Evolutionary conservation across 37 sponge, comb jelly and placozoan species (phyloP).

Genomic region (Spongilla lacustris): DNA sequence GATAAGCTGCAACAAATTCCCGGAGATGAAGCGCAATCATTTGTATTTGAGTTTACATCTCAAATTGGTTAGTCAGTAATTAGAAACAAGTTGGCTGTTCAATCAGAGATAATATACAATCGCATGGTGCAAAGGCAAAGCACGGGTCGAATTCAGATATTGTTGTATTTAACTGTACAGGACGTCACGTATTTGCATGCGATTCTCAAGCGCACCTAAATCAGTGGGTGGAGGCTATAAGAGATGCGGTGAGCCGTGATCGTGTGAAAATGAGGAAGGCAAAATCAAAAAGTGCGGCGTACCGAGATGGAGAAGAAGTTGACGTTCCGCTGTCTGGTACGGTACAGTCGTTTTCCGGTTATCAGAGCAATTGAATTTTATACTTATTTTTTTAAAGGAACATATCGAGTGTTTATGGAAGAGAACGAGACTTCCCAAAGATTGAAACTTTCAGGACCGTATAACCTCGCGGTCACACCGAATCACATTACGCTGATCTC

Average conservation of each 20-base stretch:
- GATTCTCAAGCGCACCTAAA: slow-evolving; percentile 58
- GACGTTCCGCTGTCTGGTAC: neutral
- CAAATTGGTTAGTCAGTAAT: slow-evolving; percentile 44
- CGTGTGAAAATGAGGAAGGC: slow-evolving; percentile 15
- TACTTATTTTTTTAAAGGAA: slow-evolving; percentile 6
- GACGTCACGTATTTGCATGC: slow-evolving; percentile 69
- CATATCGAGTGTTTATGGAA: slow-evolving; percentile 49
- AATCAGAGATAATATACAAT: no score
- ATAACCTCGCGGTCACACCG: slow-evolving; percentile 38
- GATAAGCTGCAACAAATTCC: slow-evolving; percentile 22
- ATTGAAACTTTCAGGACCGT: slow-evolving; percentile 43
- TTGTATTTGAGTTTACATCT: slow-evolving; percentile 68
- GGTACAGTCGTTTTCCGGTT: no score
- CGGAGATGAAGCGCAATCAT: slow-evolving; percentile 55
- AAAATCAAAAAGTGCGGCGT: slow-evolving; percentile 9
- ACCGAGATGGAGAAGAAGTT: neutral
- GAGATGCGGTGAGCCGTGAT: slow-evolving; percentile 54
- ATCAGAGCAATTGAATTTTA: neutral
- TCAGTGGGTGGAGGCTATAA: slow-evolving; percentile 55
- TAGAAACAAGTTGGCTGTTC: no score
- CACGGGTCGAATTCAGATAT: no score
- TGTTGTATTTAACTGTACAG: no score
- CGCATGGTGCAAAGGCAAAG: no score
- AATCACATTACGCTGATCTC: slow-evolving; percentile 26
- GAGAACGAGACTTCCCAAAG: slow-evolving; percentile 40